These are phyloP conservation scores for Cyrtorhinus lividipennis DNA, from an alignment of 1,140 invertebrate species.

Conservation along the genomic window DNA sequence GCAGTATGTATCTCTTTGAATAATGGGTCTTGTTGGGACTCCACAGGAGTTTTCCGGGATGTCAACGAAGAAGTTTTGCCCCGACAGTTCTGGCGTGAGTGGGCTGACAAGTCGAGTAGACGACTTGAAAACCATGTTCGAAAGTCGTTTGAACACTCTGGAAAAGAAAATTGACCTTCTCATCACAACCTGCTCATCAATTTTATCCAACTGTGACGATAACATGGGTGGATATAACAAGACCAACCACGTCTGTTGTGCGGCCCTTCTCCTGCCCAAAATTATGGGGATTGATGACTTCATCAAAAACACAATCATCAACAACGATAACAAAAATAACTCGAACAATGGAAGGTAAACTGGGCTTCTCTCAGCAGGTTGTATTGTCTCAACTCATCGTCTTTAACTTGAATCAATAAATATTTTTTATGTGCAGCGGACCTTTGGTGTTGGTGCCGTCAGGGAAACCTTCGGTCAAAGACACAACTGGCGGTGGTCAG, in stretches of 20 bases:
- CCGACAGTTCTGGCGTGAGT: neutral
- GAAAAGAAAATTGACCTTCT: slow-evolving; percentile 21
- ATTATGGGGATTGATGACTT: slow-evolving; percentile 13
- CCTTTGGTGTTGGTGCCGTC: neutral
- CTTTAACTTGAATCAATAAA: too few relatives aligned
- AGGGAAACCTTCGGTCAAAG: neutral
- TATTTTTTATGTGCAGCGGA: too few relatives aligned
- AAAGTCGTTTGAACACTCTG: slow-evolving; percentile 13
- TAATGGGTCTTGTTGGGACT: too few relatives aligned
- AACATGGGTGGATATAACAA: neutral
- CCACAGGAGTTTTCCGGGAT: neutral
- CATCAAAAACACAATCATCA: neutral
- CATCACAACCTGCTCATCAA: slow-evolving; percentile 16
- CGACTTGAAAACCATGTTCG: slow-evolving; percentile 11
- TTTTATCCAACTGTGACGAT: slow-evolving; percentile 12
- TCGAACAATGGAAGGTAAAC: neutral
- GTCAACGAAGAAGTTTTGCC: neutral
- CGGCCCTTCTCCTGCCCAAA: slow-evolving; percentile 9
- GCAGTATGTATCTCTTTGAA: too few relatives aligned
- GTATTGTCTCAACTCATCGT: too few relatives aligned
- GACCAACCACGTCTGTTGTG: slow-evolving; percentile 13
- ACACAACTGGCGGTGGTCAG: neutral
- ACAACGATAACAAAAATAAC: neutral
- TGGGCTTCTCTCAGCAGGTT: too few relatives aligned
- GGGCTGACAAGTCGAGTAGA: neutral